Percentiles rank a stretch among this genome's conserved stretches.
Evolutionary conservation across 2,113 vertebrate species (phyloP).

Genomic region (Perccottus glenii): DNA sequence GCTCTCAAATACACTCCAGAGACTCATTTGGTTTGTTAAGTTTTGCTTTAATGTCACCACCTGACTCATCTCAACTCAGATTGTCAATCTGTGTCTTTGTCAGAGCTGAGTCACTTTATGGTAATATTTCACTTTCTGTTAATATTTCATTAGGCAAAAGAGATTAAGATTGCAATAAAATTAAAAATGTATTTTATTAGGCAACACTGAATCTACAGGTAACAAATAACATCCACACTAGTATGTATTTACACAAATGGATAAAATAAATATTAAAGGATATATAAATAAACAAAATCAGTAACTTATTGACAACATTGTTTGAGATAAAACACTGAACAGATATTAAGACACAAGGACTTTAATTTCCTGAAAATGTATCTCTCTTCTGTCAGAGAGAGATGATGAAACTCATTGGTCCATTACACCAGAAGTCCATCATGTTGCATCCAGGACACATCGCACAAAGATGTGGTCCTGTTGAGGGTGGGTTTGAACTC

Average conservation of each 20-base stretch:
- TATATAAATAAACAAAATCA: conserved; percentile 1
- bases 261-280: conserved; percentile 35
- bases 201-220: conserved; percentile 23
- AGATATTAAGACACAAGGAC: neutral
- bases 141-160: neutral
- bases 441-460: neutral
- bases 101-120: conserved; percentile 41
- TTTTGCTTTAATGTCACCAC: conserved; percentile 33
- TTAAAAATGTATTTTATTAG: conserved; percentile 53
- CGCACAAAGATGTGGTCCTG: neutral
- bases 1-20: neutral
- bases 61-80: conserved; percentile 56
- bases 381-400: neutral
- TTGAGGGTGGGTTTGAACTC: conserved; percentile 13
- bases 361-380: too few species aligned
- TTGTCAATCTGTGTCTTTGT: conserved; percentile 14
- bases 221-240: conserved; percentile 33
- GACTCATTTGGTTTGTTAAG: conserved; percentile 21
- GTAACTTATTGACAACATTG: neutral
- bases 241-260: conserved; percentile 24
- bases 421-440: neutral
- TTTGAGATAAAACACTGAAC: conserved; percentile 6
- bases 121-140: conserved; percentile 10
- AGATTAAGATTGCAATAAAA: conserved; percentile 7
- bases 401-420: neutral